Evolutionary conservation across 2,113 vertebrate species (phyloP).

Genomic region (Antigone vipio): DNA sequence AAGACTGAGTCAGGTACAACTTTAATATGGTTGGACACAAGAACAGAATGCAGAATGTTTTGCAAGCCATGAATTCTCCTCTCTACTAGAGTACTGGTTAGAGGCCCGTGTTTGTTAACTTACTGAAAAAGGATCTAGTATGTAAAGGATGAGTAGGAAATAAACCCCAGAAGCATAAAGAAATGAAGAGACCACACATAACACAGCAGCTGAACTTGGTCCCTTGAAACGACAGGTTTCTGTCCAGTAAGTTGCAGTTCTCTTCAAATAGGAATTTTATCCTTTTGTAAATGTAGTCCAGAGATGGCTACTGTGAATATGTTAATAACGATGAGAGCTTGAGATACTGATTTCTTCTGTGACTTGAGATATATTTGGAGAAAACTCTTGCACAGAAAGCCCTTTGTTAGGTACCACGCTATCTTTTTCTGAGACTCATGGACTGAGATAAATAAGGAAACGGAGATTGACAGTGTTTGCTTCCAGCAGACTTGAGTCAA

Average conservation of each 20-base stretch:
- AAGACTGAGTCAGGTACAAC: not conserved
- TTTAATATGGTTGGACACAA: not conserved
- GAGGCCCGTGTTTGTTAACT: not conserved
- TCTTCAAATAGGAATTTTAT: not conserved
- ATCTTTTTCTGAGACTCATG: not conserved
- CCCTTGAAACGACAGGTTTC: not conserved
- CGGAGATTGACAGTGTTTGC: not conserved
- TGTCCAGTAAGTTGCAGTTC: not conserved
- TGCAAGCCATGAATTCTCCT: not conserved
- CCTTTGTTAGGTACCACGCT: not conserved
- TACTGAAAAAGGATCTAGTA: not conserved
- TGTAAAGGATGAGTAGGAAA: not conserved
- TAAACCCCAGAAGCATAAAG: not conserved
- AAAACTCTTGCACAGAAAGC: not conserved
- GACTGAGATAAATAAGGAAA: not conserved
- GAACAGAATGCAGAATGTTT: not conserved
- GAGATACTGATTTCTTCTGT: not conserved
- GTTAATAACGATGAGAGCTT: not conserved
- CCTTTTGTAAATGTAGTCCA: not conserved
- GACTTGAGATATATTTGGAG: not conserved
- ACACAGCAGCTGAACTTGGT: accelerated
- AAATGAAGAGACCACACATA: not conserved
- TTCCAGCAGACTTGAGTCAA: not conserved
- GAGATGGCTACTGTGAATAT: not conserved
- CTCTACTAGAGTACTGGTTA: not conserved